Evolutionary conservation across 2,113 vertebrate genomes (phyloP).

Genomic region (Telmatochromis sp.): DNA sequence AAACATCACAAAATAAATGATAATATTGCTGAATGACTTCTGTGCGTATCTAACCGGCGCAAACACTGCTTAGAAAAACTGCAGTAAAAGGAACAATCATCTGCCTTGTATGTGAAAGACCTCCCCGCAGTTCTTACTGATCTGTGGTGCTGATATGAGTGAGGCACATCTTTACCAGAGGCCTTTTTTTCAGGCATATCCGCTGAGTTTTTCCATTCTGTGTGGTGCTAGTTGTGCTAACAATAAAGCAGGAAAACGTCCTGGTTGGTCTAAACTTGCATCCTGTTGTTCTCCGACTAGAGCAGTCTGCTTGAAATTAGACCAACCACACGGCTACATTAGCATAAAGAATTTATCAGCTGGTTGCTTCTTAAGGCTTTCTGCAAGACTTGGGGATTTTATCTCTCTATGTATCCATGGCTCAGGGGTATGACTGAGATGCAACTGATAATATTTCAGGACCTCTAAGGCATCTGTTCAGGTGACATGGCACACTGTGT

Average conservation of each 20-base stretch:
- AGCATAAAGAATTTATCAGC: constrained; percentile 32
- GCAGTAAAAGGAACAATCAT: not conserved
- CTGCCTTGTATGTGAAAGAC: not conserved
- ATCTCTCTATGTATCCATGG: not conserved
- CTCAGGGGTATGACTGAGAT: not conserved
- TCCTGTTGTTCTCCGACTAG: constrained; percentile 50
- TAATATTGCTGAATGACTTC: not conserved
- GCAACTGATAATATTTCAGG: constrained; percentile 1
- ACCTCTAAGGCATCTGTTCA: not conserved
- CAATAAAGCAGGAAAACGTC: constrained; percentile 26
- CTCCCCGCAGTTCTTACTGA: not conserved
- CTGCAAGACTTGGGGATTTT: not conserved
- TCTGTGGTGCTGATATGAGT: not conserved
- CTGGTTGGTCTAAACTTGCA: constrained; percentile 22
- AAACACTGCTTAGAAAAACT: not conserved
- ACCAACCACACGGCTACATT: not conserved
- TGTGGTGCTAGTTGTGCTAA: not conserved
- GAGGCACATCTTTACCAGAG: not conserved
- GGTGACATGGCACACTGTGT: not conserved
- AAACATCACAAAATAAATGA: not conserved
- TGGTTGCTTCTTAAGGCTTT: constrained; percentile 18
- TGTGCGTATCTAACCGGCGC: not conserved
- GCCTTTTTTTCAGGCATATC: not conserved
- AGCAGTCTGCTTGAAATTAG: constrained; percentile 60
- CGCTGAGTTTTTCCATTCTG: not conserved